phyloP scores from a whole-genome alignment of 1,140 invertebrate genomes.

The Drosophila sulfurigaster region DNA sequence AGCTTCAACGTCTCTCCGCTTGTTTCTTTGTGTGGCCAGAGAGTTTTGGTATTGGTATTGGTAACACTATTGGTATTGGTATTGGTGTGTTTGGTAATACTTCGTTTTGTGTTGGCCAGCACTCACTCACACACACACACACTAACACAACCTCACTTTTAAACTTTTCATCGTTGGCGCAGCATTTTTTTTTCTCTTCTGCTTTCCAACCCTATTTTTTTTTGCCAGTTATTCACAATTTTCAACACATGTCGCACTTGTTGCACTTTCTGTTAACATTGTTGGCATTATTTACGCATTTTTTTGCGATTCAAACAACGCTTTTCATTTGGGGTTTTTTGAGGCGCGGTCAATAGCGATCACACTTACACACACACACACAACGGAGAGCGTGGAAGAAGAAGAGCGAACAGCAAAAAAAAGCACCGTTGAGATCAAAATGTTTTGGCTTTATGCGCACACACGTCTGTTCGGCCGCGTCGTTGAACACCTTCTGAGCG shows the following conservation, averaged over 20 bases:
- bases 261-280: slow-evolving; percentile 29
- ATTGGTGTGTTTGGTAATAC: slow-evolving; percentile 77
- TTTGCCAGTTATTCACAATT: slow-evolving; percentile 13
- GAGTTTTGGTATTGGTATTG: not conserved
- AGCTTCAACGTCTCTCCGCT: slow-evolving; percentile 26
- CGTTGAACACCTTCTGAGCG: slow-evolving; percentile 69
- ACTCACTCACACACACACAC: slow-evolving; percentile 16
- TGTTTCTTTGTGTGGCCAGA: slow-evolving; percentile 59
- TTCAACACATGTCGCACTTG: slow-evolving; percentile 33
- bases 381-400: slow-evolving; percentile 37
- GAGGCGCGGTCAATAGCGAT: slow-evolving; percentile 76
- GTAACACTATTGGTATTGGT: slow-evolving; percentile 47
- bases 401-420: slow-evolving; percentile 25
- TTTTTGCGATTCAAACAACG: slow-evolving; percentile 32
- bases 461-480: slow-evolving; percentile 67
- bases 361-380: slow-evolving; percentile 53
- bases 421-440: slow-evolving; percentile 81
- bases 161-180: slow-evolving; percentile 7
- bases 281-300: slow-evolving; percentile 24
- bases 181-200: slow-evolving; percentile 18
- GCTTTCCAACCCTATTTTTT: slow-evolving; percentile 21
- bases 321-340: slow-evolving; percentile 68
- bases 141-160: slow-evolving; percentile 80
- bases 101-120: slow-evolving; percentile 49
- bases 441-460: slow-evolving; percentile 53